Conservation (phyloP, 2,888 invertebrate species). For the Folsomia manolachei region DNA sequence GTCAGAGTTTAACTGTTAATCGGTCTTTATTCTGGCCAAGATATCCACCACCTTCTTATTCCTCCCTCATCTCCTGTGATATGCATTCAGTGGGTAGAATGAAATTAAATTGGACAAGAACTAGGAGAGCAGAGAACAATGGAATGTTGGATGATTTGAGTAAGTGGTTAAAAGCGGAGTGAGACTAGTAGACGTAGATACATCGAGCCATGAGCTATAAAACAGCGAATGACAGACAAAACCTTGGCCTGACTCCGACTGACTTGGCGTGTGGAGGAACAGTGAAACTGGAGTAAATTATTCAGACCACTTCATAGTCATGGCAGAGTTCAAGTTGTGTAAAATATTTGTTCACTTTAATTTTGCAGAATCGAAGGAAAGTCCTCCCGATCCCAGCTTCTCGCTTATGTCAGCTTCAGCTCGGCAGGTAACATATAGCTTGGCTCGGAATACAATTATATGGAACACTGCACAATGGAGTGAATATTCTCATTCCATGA, state of each 20-base stretch:
- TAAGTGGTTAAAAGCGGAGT: not conserved
- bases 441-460: too few relatives aligned
- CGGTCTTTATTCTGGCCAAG: not conserved
- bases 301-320: not conserved
- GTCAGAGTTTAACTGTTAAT: not conserved
- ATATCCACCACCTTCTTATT: not conserved
- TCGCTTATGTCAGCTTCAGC: constrained; percentile 76
- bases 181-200: too few relatives aligned
- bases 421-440: too few relatives aligned
- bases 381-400: constrained; percentile 69
- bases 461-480: too few relatives aligned
- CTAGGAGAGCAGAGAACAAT: too few relatives aligned
- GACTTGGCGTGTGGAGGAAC: not conserved
- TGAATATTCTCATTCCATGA: too few relatives aligned
- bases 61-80: too few relatives aligned
- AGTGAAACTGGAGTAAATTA: not conserved
- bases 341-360: constrained; percentile 8
- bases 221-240: too few relatives aligned
- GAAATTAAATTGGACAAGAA: too few relatives aligned
- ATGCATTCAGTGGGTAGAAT: not conserved
- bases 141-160: not conserved
- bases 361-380: constrained; percentile 66
- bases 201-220: too few relatives aligned
- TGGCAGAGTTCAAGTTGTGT: not conserved
- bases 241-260: too few relatives aligned